Conservation (phyloP, 1,140 invertebrate genomes). For the Orchestia grillus region DNA sequence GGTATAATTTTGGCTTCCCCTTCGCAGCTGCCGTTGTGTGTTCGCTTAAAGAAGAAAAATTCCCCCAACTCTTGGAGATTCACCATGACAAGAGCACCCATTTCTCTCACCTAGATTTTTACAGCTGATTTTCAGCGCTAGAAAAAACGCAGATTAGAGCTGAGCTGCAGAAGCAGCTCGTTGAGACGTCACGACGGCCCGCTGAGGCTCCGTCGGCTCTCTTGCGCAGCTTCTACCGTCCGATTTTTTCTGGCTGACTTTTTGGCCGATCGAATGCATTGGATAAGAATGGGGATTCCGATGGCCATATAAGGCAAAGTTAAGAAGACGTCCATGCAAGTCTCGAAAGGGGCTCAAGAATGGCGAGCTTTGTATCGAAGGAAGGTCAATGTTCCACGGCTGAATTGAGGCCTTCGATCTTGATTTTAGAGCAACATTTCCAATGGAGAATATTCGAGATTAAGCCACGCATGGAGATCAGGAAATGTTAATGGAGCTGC, state of each 20-base stretch:
- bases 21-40: not conserved
- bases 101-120: not conserved
- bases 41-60: not conserved
- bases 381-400: slow-evolving; percentile 27
- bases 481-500: not conserved
- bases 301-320: slow-evolving; percentile 37
- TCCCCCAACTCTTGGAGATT: not conserved
- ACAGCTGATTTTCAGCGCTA: not conserved
- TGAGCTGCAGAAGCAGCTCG: not conserved
- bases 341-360: not conserved
- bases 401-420: not conserved
- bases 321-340: slow-evolving; percentile 46
- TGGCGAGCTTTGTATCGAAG: not conserved
- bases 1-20: not conserved
- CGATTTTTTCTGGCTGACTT: not conserved
- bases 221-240: not conserved
- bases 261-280: slow-evolving; percentile 37
- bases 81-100: not conserved
- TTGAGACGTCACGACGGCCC: not conserved
- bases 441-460: not conserved
- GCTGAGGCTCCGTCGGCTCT: not conserved
- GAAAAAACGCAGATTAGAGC: not conserved
- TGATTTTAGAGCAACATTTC: not conserved
- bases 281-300: slow-evolving; percentile 27
- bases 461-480: not conserved